Percentiles rank a stretch among this genome's conserved stretches.
Evolutionary conservation across 2,888 invertebrate species (phyloP).

Genomic region (Drosophila helvetica): DNA sequence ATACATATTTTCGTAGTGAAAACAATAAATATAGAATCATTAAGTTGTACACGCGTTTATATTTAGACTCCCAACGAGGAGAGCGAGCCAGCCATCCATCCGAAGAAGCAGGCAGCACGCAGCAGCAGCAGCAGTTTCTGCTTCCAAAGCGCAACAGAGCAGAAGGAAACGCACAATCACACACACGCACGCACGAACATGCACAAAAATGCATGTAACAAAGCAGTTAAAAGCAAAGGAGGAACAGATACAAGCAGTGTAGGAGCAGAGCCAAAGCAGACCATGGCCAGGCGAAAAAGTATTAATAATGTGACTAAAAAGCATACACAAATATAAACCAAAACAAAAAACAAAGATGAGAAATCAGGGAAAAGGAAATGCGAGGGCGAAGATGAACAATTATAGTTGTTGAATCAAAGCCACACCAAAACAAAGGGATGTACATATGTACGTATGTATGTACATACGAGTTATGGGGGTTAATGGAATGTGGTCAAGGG

Average conservation of each 20-base stretch:
- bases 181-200: constrained; percentile 1
- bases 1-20: constrained; percentile 80
- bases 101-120: constrained; percentile 20
- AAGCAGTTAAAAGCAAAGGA: not conserved
- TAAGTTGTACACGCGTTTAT: constrained; percentile 80
- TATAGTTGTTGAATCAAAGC: not conserved
- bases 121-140: too few relatives aligned
- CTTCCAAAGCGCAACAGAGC: constrained; percentile 10
- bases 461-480: not conserved
- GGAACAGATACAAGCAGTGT: not conserved
- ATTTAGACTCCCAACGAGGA: constrained; percentile 68
- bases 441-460: too few relatives aligned
- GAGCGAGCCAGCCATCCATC: constrained; percentile 10
- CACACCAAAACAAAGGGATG: constrained; percentile 1
- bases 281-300: constrained; percentile 22
- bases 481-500: not conserved
- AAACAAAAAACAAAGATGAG: not conserved
- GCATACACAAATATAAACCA: constrained; percentile 4
- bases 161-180: not conserved
- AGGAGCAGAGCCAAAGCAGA: constrained; percentile 21
- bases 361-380: not conserved
- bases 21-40: constrained; percentile 82
- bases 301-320: constrained; percentile 39
- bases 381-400: constrained; percentile 4
- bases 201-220: constrained; percentile 1